Conservation (phyloP, 2,113 vertebrate genomes). For the Cryptomyrus ogoouensis region DNA sequence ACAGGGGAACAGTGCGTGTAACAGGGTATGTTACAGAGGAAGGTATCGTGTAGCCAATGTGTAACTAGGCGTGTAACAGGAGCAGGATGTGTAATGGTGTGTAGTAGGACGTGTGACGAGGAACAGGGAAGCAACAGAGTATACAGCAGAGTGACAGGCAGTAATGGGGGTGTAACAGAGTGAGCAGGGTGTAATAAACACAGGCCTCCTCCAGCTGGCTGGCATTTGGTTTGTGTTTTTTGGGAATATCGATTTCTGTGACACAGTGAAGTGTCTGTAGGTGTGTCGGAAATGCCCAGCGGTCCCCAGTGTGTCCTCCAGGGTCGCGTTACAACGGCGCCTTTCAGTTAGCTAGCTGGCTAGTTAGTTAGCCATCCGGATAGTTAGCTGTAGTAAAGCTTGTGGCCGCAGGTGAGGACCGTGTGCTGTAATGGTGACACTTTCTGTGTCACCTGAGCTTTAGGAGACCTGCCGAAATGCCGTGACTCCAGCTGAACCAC, state of each 20-base stretch:
- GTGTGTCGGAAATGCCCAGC: conserved; percentile 26
- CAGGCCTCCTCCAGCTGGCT: not conserved
- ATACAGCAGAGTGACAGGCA: not conserved
- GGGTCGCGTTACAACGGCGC: not conserved
- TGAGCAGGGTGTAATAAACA: conserved; percentile 20
- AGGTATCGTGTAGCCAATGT: not conserved
- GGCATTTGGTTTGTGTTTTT: not conserved
- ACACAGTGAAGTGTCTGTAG: conserved; percentile 15
- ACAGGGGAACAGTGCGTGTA: not conserved
- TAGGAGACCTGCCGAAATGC: not conserved
- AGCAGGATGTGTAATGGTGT: not conserved
- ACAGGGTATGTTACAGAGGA: not conserved
- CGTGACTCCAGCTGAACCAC: not conserved
- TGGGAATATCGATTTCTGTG: conserved; percentile 29
- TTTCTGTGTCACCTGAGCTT: not conserved
- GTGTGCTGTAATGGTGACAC: not conserved
- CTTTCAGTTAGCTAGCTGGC: not conserved
- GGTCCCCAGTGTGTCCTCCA: conserved; percentile 16
- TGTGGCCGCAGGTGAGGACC: not conserved
- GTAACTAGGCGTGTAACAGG: not conserved
- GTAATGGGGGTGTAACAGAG: not conserved
- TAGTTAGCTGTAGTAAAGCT: not conserved
- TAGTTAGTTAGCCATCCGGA: not conserved
- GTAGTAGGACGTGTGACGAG: not conserved
- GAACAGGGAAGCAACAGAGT: not conserved